Conservation (phyloP, 2,113 vertebrate genomes). For the Takifugu flavidus region DNA sequence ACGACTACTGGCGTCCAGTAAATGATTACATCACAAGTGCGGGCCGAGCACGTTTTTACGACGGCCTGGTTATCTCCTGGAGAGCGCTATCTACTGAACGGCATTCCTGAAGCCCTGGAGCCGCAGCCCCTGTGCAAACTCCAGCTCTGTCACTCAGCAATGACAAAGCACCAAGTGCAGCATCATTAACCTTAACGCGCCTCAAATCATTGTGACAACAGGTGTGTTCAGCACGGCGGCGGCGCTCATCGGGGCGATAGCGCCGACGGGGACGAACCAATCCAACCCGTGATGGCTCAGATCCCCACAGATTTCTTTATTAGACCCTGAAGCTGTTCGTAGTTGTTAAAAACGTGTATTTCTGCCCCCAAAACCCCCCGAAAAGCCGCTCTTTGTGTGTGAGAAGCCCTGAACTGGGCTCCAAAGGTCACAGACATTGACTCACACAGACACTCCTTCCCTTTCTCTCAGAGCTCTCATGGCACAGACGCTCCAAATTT, state of each 20-base stretch:
- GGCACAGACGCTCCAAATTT: slow-evolving; percentile 51
- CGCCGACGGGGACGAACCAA: slow-evolving; percentile 41
- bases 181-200: slow-evolving; percentile 59
- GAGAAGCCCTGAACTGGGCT: slow-evolving; percentile 31
- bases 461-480: slow-evolving; percentile 33
- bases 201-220: slow-evolving; percentile 54
- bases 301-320: not conserved
- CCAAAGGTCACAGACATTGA: slow-evolving; percentile 48
- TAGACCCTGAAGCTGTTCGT: too few species aligned
- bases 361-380: too few species aligned
- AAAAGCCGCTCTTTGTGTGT: not conserved
- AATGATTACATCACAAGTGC: slow-evolving; percentile 5
- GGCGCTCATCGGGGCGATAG: slow-evolving; percentile 44
- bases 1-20: not conserved
- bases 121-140: slow-evolving; percentile 34
- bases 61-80: slow-evolving; percentile 10
- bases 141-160: slow-evolving; percentile 27
- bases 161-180: slow-evolving; percentile 39
- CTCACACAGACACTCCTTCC: slow-evolving; percentile 36
- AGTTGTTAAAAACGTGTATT: too few species aligned
- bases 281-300: slow-evolving; percentile 18
- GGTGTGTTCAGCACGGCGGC: slow-evolving; percentile 39
- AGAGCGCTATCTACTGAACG: slow-evolving; percentile 14
- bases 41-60: slow-evolving; percentile 11
- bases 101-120: slow-evolving; percentile 31